Evolutionary conservation across 2,888 invertebrate genomes (phyloP).

Genomic region (Tiliacea aurago): DNA sequence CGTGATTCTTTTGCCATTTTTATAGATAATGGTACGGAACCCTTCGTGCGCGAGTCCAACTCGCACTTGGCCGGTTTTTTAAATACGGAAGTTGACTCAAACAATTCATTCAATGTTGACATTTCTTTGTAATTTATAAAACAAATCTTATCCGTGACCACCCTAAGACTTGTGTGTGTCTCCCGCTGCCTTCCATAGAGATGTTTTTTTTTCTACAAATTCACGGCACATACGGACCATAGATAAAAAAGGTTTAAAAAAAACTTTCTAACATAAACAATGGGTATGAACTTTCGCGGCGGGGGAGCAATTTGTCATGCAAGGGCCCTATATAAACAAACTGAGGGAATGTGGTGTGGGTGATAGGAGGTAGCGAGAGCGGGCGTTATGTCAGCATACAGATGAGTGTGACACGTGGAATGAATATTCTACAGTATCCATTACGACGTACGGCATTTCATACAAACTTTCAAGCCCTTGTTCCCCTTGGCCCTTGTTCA

Average conservation of each 20-base stretch:
- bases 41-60: no score
- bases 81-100: constrained; percentile 38
- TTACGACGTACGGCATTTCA: no score
- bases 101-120: not conserved
- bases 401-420: no score
- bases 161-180: constrained; percentile 29
- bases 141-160: constrained; percentile 7
- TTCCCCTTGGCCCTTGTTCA: no score
- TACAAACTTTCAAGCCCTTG: no score
- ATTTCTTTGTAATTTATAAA: constrained; percentile 25
- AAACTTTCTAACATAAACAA: constrained; percentile 65
- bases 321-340: constrained; percentile 59
- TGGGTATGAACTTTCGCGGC: constrained; percentile 57
- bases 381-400: not conserved
- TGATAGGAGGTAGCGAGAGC: constrained; percentile 29
- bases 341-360: constrained; percentile 1
- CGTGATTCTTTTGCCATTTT: no score
- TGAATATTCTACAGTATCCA: no score
- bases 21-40: no score
- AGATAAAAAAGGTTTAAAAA: constrained; percentile 44
- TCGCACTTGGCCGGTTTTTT: no score
- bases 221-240: constrained; percentile 30
- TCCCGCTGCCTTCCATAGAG: constrained; percentile 34
- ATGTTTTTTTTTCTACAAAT: constrained; percentile 40
- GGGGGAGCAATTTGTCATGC: constrained; percentile 73